These are phyloP conservation scores for Pterophyllum scalare DNA, from an alignment of 2,113 vertebrate genomes.

Conservation along the genomic window DNA sequence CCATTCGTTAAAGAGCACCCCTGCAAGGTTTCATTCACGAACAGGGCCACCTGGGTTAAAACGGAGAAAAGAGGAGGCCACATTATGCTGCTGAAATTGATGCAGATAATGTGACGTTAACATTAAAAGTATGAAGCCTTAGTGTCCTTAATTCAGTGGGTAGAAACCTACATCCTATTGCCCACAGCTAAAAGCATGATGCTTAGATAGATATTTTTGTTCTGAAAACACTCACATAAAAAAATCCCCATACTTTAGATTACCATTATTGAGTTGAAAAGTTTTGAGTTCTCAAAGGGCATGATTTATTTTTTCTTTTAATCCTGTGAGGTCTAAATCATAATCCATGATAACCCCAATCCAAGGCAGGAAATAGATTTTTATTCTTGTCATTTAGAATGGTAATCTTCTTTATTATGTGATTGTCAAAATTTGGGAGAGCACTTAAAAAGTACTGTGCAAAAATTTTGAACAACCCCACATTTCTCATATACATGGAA, in stretches of 20 bases:
- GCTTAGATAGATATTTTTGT: not conserved
- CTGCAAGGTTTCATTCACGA: slow-evolving; percentile 7
- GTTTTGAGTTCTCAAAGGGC: not conserved
- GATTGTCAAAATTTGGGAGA: not conserved
- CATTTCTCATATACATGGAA: not conserved
- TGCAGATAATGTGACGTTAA: slow-evolving; percentile 1
- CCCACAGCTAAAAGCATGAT: slow-evolving; percentile 8
- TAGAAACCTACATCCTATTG: slow-evolving; percentile 17
- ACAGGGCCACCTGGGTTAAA: not conserved
- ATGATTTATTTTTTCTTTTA: not conserved
- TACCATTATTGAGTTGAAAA: not conserved
- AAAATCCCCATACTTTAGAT: not conserved
- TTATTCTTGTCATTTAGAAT: no score
- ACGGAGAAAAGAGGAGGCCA: not conserved
- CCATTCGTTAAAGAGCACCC: slow-evolving; percentile 27
- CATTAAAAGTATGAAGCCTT: not conserved
- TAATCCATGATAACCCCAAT: not conserved
- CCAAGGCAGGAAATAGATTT: not conserved
- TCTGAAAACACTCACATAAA: not conserved
- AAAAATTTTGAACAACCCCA: not conserved
- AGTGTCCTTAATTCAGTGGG: slow-evolving; percentile 8
- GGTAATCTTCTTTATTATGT: not conserved
- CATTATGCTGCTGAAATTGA: slow-evolving; percentile 12
- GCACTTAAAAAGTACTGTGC: no score
- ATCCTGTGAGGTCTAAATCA: not conserved